phyloP scores from a whole-genome alignment of 2,888 invertebrate genomes.

The Torymus tubicola region DNA sequence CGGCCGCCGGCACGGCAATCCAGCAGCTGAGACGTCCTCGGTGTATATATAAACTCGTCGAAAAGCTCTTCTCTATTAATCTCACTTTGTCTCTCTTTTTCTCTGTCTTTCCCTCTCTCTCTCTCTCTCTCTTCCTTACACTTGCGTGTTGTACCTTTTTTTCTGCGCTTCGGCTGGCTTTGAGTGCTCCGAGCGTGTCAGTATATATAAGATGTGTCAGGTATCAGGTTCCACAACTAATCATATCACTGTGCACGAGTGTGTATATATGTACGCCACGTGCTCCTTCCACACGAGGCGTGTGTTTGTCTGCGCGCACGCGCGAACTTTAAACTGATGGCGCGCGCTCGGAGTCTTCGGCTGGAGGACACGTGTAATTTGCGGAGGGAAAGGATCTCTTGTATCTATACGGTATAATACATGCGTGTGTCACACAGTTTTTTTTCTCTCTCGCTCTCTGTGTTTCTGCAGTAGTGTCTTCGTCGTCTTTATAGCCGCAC shows the following conservation, averaged over 20 bases:
- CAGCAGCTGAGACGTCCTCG: conserved; percentile 55
- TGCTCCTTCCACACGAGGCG: not conserved
- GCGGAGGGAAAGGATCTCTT: no score
- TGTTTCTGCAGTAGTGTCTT: no score
- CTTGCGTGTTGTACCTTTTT: not conserved
- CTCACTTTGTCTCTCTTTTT: conserved; percentile 18
- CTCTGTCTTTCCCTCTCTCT: conserved; percentile 22
- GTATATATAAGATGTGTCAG: no score
- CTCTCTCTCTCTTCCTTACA: conserved; percentile 10
- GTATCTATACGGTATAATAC: no score
- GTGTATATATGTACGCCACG: no score
- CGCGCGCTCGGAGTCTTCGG: not conserved
- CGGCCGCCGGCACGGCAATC: conserved; percentile 67
- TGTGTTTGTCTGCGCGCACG: not conserved
- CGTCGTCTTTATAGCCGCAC: no score
- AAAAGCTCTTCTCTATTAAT: conserved; percentile 40
- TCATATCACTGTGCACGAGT: no score
- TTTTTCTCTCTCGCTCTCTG: conserved; percentile 9
- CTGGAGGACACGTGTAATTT: not conserved
- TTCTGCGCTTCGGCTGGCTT: not conserved
- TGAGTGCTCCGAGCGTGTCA: no score
- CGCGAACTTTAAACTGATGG: not conserved
- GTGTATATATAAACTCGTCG: no score
- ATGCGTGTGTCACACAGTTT: no score
- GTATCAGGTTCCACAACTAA: no score